A percentile compares a stretch with the other conserved stretches of the same genome.
Evolutionary conservation across 2,888 invertebrate genomes (phyloP).

Genomic region (Anaspis maculata): DNA sequence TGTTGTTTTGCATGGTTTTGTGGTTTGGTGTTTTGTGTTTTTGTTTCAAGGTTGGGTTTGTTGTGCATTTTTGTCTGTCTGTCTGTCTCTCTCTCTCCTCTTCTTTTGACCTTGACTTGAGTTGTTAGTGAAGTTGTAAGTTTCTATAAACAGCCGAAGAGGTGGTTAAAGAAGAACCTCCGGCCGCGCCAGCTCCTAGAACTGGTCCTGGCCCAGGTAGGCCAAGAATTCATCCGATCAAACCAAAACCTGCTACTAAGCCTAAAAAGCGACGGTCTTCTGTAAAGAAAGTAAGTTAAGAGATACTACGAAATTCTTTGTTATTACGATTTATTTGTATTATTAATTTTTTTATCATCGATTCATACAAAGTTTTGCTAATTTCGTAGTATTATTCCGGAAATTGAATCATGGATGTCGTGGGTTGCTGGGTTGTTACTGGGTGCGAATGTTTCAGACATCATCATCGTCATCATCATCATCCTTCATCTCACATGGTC

Average conservation of each 20-base stretch:
- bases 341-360: too few species aligned
- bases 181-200: conserved; percentile 20
- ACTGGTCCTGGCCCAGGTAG: conserved; percentile 34
- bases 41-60: too few species aligned
- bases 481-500: conserved; percentile 9
- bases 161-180: conserved; percentile 23
- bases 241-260: conserved; percentile 32
- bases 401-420: too few species aligned
- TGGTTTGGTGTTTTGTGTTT: conserved; percentile 6
- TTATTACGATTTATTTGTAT: conserved; percentile 2
- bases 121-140: conserved; percentile 23
- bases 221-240: conserved; percentile 37
- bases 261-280: conserved; percentile 29
- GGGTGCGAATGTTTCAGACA: conserved; percentile 6
- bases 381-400: too few species aligned
- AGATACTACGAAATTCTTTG: conserved; percentile 6
- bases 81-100: too few species aligned
- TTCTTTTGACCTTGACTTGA: too few species aligned
- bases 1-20: background rate
- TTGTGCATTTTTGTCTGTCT: too few species aligned
- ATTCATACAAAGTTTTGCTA: too few species aligned
- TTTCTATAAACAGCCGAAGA: conserved; percentile 31
- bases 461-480: background rate
- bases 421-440: too few species aligned
- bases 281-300: conserved; percentile 26